Conservation (phyloP, 2,888 invertebrate species). For the Myopa tessellatipennis region DNA sequence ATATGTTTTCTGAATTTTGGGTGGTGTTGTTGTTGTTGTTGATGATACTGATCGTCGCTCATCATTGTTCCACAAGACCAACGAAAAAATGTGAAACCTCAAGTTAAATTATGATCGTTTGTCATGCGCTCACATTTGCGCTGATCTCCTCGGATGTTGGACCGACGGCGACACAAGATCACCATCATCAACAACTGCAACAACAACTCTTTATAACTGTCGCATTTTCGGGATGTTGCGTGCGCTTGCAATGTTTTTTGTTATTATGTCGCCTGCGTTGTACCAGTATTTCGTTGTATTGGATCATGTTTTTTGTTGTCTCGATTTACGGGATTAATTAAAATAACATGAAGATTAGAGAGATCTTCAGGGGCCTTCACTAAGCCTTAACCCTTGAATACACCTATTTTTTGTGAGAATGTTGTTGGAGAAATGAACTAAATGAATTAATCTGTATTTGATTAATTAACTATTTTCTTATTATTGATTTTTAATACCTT, state of each 20-base stretch:
- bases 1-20: not conserved
- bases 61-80: slow-evolving; percentile 37
- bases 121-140: slow-evolving; percentile 45
- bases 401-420: too few relatives aligned
- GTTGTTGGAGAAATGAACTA: too few relatives aligned
- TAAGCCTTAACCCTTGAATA: too few relatives aligned
- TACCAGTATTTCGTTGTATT: too few relatives aligned
- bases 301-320: too few relatives aligned
- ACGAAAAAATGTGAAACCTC: slow-evolving; percentile 23
- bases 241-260: slow-evolving; percentile 39
- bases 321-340: too few relatives aligned
- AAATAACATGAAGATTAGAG: too few relatives aligned
- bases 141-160: not conserved
- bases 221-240: slow-evolving; percentile 43
- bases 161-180: not conserved
- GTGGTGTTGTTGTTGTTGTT: slow-evolving; percentile 15
- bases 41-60: slow-evolving; percentile 42
- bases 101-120: slow-evolving; percentile 49
- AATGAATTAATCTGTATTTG: too few relatives aligned
- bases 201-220: slow-evolving; percentile 39
- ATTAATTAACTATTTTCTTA: too few relatives aligned
- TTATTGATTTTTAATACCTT: too few relatives aligned
- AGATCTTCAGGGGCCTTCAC: too few relatives aligned
- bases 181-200: not conserved
- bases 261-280: too few relatives aligned